phyloP scores from a whole-genome alignment of 2,797 vertebrate genomes.

The Meriones psammophilus region DNA sequence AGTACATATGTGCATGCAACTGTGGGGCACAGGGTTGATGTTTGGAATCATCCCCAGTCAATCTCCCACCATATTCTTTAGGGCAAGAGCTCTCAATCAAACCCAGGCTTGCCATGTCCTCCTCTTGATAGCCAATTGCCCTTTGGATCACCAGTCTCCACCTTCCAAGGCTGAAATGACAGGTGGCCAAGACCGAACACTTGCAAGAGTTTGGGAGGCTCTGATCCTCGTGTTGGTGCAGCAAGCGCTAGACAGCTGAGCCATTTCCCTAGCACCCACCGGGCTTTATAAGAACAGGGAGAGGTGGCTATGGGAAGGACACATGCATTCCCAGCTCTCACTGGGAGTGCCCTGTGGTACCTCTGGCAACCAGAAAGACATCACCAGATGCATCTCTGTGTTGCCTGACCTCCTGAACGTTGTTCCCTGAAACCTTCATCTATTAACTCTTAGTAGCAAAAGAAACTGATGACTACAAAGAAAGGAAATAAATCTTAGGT shows the following conservation, averaged over 20 bases:
- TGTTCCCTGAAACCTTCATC: not conserved
- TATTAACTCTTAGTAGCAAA: not conserved
- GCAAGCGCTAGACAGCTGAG: no score
- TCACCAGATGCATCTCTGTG: not conserved
- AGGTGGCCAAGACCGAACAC: not conserved
- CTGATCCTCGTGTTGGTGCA: not conserved
- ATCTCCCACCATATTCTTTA: not conserved
- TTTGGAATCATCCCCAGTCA: not conserved
- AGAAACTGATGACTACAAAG: not conserved
- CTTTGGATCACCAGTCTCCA: not conserved
- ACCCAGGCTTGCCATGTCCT: not conserved
- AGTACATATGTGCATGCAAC: no score
- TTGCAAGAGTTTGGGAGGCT: not conserved
- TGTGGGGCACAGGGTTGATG: not conserved
- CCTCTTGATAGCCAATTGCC: not conserved
- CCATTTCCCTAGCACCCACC: no score
- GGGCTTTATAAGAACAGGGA: not conserved
- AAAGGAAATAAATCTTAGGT: not conserved
- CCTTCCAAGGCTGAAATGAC: not conserved
- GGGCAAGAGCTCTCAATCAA: not conserved
- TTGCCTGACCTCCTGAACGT: no score
- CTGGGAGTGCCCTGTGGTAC: not conserved
- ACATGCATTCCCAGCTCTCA: not conserved
- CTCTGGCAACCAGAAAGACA: not conserved
- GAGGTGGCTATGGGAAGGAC: not conserved